phyloP scores from a whole-genome alignment of 64 coral and sea anemone species.

The Acropora yongei region DNA sequence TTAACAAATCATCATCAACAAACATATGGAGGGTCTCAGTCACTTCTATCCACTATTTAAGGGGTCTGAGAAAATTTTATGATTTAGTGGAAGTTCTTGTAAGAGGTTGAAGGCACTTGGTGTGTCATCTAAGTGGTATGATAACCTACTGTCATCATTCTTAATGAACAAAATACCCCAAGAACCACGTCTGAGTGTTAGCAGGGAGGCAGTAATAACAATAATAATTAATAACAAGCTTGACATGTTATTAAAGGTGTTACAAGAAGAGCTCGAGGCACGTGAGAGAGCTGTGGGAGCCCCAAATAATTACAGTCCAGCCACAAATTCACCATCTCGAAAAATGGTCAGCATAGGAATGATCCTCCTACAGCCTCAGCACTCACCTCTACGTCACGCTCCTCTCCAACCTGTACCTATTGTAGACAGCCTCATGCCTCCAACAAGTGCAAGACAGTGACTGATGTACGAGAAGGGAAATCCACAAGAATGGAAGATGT shows the following conservation, averaged over 20 bases:
- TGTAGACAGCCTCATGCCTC: slow-evolving; percentile 15
- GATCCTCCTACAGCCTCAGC: not conserved
- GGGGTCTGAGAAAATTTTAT: not conserved
- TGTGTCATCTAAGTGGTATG: slow-evolving; percentile 34
- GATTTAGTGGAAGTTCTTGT: slow-evolving; percentile 22
- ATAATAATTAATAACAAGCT: too few species aligned
- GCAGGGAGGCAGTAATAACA: too few species aligned
- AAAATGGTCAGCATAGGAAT: not conserved
- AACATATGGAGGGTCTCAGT: slow-evolving; percentile 36
- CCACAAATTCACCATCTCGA: not conserved
- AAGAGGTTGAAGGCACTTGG: slow-evolving; percentile 29
- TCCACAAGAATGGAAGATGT: slow-evolving; percentile 4
- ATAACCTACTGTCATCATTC: not conserved
- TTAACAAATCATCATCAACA: slow-evolving; percentile 61
- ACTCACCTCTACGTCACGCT: not conserved
- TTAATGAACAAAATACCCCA: slow-evolving; percentile 23
- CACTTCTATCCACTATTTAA: not conserved
- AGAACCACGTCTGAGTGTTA: not conserved
- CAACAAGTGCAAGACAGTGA: not conserved
- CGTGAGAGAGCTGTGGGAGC: not conserved
- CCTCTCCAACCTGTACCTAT: slow-evolving; percentile 18
- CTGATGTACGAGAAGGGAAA: not conserved
- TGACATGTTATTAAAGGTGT: too few species aligned
- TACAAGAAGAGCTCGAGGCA: not conserved
- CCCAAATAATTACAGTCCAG: not conserved